These are phyloP conservation scores for Carterocephalus palaemon DNA, from an alignment of 2,888 invertebrate genomes.

Conservation along the genomic window DNA sequence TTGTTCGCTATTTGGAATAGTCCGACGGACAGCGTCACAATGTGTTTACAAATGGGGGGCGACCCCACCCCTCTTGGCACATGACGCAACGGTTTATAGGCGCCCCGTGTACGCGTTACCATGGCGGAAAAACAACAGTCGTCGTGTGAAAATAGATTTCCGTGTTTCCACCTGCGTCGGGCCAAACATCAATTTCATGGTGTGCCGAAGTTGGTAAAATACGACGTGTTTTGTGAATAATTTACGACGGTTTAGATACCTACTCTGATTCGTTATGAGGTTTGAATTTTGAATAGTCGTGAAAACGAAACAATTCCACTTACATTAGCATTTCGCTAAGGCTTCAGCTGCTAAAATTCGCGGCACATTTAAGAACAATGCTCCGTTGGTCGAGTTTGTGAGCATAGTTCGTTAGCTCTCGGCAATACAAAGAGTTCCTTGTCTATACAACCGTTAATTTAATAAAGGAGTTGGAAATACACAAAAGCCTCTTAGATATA, in stretches of 20 bases:
- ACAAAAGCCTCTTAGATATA: neutral
- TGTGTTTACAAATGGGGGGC: conserved; percentile 73
- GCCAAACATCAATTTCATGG: conserved; percentile 50
- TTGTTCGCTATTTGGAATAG: conserved; percentile 66
- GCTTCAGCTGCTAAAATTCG: conserved; percentile 35
- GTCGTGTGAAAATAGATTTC: conserved; percentile 68
- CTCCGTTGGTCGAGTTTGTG: conserved; percentile 34
- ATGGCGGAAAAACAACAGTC: conserved; percentile 72
- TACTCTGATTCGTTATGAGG: neutral
- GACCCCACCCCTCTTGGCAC: conserved; percentile 52
- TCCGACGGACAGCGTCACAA: conserved; percentile 66
- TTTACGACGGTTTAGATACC: conserved; percentile 2
- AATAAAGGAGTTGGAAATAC: conserved; percentile 3
- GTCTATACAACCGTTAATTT: conserved; percentile 25
- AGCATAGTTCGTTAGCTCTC: conserved; percentile 27
- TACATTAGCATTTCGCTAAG: conserved; percentile 23
- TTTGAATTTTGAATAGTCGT: neutral
- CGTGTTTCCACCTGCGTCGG: conserved; percentile 56
- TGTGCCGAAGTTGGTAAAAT: conserved; percentile 33
- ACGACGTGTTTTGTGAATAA: conserved; percentile 31
- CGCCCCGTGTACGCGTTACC: conserved; percentile 62
- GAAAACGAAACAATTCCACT: conserved; percentile 4
- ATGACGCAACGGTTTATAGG: conserved; percentile 73
- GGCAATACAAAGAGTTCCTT: conserved; percentile 39
- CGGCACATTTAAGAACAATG: conserved; percentile 45